A percentile compares a stretch with the other conserved stretches of the same genome.
phyloP scores from a whole-genome alignment of 2,888 invertebrate species.

The Frankliniella intonsa region DNA sequence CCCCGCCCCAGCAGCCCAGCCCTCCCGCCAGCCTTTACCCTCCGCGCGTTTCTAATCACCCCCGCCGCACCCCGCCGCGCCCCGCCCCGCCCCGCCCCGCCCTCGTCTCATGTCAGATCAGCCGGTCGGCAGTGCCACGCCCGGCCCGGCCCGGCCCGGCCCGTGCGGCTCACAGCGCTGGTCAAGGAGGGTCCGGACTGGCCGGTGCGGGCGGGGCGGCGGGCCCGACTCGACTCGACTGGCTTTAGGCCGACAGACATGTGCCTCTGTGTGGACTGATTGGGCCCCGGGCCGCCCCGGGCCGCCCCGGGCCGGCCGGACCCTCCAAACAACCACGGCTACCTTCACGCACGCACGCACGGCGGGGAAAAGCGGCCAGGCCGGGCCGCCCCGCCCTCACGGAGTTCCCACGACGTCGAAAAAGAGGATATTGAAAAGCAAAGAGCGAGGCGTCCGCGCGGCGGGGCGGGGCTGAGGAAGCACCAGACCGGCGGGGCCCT shows the following conservation, averaged over 20 bases:
- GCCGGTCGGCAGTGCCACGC: neutral
- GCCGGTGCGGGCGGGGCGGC: no score
- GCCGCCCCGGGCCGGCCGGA: no score
- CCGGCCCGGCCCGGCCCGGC: no score
- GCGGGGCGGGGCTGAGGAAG: neutral
- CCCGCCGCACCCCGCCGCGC: neutral
- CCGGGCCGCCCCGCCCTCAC: no score
- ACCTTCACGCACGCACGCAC: neutral
- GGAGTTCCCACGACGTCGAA: neutral
- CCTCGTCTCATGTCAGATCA: conserved; percentile 10
- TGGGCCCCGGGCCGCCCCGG: no score
- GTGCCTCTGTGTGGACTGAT: no score
- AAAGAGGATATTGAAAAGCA: neutral
- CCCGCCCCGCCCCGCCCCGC: neutral
- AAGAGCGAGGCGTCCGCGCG: neutral
- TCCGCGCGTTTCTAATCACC: conserved; percentile 6
- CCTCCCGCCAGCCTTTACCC: neutral
- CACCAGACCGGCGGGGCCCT: neutral
- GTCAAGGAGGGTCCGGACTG: no score
- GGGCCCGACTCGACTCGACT: no score
- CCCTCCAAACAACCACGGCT: no score
- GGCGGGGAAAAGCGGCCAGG: neutral
- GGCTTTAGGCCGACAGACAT: no score
- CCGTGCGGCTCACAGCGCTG: no score
- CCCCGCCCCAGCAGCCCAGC: neutral